Percentiles rank a stretch among this genome's conserved stretches.
Evolutionary conservation across 1,140 invertebrate genomes (phyloP).

Genomic region (Drosophila pachea): DNA sequence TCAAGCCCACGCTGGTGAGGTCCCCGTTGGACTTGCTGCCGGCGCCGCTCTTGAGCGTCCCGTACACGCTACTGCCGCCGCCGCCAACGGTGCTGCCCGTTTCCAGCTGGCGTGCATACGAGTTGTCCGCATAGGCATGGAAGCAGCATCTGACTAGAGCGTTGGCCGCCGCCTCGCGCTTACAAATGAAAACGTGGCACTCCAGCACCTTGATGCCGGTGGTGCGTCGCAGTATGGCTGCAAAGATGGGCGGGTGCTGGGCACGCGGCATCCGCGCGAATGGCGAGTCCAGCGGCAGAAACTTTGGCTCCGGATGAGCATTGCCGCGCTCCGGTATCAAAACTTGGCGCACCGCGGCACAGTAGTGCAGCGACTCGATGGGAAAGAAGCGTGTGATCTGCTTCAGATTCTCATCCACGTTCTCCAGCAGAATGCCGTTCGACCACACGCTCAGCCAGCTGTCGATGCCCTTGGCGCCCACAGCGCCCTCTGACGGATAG

Average conservation of each 20-base stretch:
- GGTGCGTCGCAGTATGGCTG: slow-evolving; percentile 95
- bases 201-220: slow-evolving; percentile 99
- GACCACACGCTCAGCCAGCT: slow-evolving; percentile 98
- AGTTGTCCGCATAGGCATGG: slow-evolving; percentile 96
- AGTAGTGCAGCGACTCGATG: slow-evolving; percentile 97
- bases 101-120: slow-evolving; percentile 91
- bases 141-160: slow-evolving; percentile 96
- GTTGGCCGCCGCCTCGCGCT: slow-evolving; percentile 95
- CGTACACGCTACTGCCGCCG: slow-evolving; percentile 70
- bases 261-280: slow-evolving; percentile 93
- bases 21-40: slow-evolving; percentile 78
- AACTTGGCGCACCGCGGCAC: slow-evolving; percentile 95
- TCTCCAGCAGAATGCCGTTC: slow-evolving; percentile 96
- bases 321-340: slow-evolving; percentile 82
- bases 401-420: slow-evolving; percentile 96
- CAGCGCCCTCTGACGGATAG: slow-evolving; percentile 90
- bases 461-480: slow-evolving; percentile 94
- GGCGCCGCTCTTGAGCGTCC: slow-evolving; percentile 79
- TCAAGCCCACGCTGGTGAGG: slow-evolving; percentile 55
- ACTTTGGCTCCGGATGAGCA: slow-evolving; percentile 84
- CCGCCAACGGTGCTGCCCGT: slow-evolving; percentile 74
- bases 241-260: slow-evolving; percentile 97
- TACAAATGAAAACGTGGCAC: slow-evolving; percentile 99
- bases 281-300: slow-evolving; percentile 97
- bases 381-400: slow-evolving; percentile 98